These are phyloP conservation scores for Conus ventricosus DNA, from an alignment of 1,140 invertebrate genomes.

Conservation along the genomic window DNA sequence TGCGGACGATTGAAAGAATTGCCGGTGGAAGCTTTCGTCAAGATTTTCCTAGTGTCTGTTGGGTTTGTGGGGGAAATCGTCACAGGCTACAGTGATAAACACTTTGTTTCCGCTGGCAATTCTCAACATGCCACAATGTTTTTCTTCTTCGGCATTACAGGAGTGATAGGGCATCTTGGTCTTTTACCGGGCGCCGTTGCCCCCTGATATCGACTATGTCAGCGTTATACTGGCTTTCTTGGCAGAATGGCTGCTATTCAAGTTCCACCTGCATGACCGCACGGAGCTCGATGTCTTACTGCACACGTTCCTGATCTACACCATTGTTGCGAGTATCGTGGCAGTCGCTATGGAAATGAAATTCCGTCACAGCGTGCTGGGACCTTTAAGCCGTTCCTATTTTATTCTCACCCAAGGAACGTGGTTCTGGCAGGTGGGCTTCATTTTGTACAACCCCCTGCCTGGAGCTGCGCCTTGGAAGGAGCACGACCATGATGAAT, in stretches of 20 bases:
- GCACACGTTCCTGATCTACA: constrained; percentile 76
- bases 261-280: constrained; percentile 77
- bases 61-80: constrained; percentile 73
- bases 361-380: constrained; percentile 70
- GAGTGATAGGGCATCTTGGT: constrained; percentile 74
- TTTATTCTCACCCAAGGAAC: constrained; percentile 76
- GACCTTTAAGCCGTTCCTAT: constrained; percentile 69
- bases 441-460: constrained; percentile 77
- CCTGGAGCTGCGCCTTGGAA: constrained; percentile 70
- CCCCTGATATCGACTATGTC: constrained; percentile 74
- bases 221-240: constrained; percentile 71
- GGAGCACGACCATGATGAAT: constrained; percentile 72
- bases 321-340: constrained; percentile 65
- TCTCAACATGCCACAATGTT: constrained; percentile 79
- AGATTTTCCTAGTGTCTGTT: constrained; percentile 69
- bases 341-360: constrained; percentile 72
- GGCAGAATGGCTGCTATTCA: constrained; percentile 77
- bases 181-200: constrained; percentile 71
- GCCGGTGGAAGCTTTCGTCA: constrained; percentile 73
- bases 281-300: constrained; percentile 75
- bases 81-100: constrained; percentile 73
- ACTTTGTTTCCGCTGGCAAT: constrained; percentile 74
- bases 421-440: constrained; percentile 78
- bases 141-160: constrained; percentile 76
- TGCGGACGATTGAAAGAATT: constrained; percentile 61